Percentiles rank a stretch among this genome's conserved stretches.
Conservation (phyloP, 2,113 vertebrate genomes). For the Protobothrops mucrosquamatus region DNA sequence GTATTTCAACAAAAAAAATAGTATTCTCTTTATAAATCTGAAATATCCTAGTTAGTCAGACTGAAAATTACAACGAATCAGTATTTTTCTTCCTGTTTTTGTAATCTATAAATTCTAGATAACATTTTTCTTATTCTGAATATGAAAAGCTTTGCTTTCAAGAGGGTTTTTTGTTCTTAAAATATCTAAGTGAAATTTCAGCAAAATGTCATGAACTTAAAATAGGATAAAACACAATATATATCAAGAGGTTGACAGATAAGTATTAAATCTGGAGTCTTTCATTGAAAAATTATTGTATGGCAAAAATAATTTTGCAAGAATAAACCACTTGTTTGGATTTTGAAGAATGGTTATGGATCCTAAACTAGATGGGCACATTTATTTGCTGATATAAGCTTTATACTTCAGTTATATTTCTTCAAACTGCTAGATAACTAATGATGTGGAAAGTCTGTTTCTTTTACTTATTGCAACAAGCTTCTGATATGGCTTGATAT, state of each 20-base stretch:
- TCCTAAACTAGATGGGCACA: background rate
- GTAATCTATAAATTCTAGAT: background rate
- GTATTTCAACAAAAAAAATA: background rate
- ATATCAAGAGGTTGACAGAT: background rate
- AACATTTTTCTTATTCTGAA: background rate
- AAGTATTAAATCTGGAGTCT: background rate
- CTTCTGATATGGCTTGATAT: conserved; percentile 5
- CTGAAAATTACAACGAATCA: background rate
- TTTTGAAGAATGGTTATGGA: background rate
- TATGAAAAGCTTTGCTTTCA: background rate
- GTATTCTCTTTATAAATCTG: background rate
- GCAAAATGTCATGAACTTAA: background rate
- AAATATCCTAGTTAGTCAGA: background rate
- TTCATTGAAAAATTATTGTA: background rate
- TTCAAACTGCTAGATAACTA: background rate
- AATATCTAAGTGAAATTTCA: background rate
- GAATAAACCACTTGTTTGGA: background rate
- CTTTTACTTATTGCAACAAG: background rate
- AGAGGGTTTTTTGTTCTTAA: background rate
- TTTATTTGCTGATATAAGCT: background rate
- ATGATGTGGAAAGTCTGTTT: conserved; percentile 10
- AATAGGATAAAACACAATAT: background rate
- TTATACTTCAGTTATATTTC: background rate
- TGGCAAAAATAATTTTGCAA: conserved; percentile 1
- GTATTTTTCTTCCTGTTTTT: background rate